Evolutionary conservation across 2,113 vertebrate species (phyloP), one percentile per base, ranked within the genome.

Genomic region (Sialia sialis): DNA sequence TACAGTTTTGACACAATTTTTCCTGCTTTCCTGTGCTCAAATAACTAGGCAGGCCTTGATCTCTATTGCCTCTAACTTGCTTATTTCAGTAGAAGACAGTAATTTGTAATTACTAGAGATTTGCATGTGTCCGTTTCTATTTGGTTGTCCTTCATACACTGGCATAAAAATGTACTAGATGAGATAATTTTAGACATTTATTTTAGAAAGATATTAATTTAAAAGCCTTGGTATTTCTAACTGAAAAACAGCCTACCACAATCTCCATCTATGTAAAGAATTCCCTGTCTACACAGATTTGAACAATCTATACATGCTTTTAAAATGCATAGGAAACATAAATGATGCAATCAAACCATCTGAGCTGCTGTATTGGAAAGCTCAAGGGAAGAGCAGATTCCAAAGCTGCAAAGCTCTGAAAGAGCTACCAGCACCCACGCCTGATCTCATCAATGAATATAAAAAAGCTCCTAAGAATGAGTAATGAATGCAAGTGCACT

Each of bases 381-480:
- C 84, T 70, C 54, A 54, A 80, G 38, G 22, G 49, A 62, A 93
- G 52, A 84, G 60, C 60, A 90, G 70, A 96, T 93, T 91, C 66
- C 85, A 91, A 72, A 82, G 78, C 75, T 83, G 87, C 36, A 90
- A 91, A 93, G 38, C 75, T 51, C 74, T 91, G 85, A 85, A 62
- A 62, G 85, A 91, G 58, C 74, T 76, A 75, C 58, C 58, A 88
- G 46, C 88, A 93, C 88, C 92, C 79, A 91, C 55, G 34, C 75
- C 70, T 92, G 54, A 90, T 73, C 72, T 88, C 55, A 66, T 92
- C 92, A 95, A 93, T 93, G 84, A 95, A 92, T 93, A 93, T 41
- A 76, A 88, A 94, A 95, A 76, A 94, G 41, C 54, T 96, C 44
- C 66, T 56, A 91, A 91, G 78, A 82, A 82, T 76, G 70, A 85